Conservation (phyloP, 2,797 vertebrate genomes). For the Champsocephalus esox region DNA sequence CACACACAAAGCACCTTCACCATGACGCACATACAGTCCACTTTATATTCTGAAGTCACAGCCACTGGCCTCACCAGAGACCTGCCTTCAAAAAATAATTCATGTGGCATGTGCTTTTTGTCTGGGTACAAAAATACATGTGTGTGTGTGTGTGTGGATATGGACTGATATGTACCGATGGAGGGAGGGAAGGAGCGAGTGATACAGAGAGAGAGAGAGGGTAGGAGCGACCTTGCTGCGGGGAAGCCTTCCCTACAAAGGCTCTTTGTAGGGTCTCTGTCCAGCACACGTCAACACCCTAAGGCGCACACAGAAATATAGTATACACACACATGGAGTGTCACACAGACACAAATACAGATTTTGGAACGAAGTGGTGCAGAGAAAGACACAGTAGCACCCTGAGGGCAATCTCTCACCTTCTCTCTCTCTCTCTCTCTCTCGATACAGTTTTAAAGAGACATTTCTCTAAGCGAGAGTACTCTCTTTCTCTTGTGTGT, state of each 20-base stretch:
- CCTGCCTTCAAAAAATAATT: slow-evolving; percentile 41
- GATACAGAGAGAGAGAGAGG: slow-evolving; percentile 28
- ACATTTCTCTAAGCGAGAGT: slow-evolving; percentile 25
- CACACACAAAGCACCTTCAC: slow-evolving; percentile 17
- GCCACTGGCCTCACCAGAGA: slow-evolving; percentile 42
- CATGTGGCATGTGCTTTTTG: slow-evolving; percentile 26
- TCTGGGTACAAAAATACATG: background rate
- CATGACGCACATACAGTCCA: slow-evolving; percentile 34
- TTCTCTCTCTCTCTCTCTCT: too few species aligned
- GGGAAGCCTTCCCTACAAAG: slow-evolving; percentile 72
- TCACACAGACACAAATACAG: slow-evolving; percentile 30
- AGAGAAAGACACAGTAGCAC: slow-evolving; percentile 37
- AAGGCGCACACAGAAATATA: slow-evolving; percentile 42
- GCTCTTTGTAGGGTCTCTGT: slow-evolving; percentile 63
- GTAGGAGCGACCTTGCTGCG: slow-evolving; percentile 77
- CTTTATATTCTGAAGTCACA: slow-evolving; percentile 58
- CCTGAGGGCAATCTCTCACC: slow-evolving; percentile 20
- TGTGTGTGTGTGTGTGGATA: background rate
- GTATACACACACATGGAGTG: slow-evolving; percentile 9
- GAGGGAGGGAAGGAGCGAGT: slow-evolving; percentile 29
- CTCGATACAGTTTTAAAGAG: background rate
- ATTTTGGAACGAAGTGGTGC: slow-evolving; percentile 29
- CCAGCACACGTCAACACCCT: slow-evolving; percentile 61
- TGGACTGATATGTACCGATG: slow-evolving; percentile 40
- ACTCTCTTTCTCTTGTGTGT: background rate